These are phyloP conservation scores for Hypolimnas misippus DNA, from an alignment of 2,888 invertebrate species.

Conservation along the genomic window DNA sequence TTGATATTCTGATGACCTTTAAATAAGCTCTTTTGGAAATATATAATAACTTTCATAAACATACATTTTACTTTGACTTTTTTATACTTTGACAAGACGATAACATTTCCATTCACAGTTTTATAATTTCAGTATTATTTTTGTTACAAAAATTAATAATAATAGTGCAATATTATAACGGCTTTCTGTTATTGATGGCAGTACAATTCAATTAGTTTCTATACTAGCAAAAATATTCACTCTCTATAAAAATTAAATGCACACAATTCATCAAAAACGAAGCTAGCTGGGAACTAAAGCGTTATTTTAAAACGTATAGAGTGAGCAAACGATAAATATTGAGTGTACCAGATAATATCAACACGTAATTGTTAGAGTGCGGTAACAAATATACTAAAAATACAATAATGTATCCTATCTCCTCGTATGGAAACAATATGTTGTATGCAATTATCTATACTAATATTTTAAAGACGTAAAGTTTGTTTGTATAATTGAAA, in stretches of 20 bases:
- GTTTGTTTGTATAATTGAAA: too few species aligned
- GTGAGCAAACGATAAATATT: constrained; percentile 2
- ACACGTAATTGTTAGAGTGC: constrained; percentile 20
- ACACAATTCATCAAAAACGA: constrained; percentile 13
- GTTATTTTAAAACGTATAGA: constrained; percentile 6
- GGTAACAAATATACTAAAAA: constrained; percentile 17
- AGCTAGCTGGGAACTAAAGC: constrained; percentile 32
- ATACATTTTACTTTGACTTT: background rate
- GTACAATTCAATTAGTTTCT: constrained; percentile 28
- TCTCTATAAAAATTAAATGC: constrained; percentile 32
- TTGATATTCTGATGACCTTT: background rate
- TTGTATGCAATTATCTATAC: too few species aligned
- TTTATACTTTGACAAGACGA: too few species aligned
- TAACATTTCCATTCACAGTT: too few species aligned
- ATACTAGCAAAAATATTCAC: constrained; percentile 20
- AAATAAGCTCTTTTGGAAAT: background rate
- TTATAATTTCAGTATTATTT: background rate
- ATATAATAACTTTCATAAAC: background rate
- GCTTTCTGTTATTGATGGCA: constrained; percentile 12
- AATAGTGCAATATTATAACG: background rate
- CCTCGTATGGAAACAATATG: too few species aligned
- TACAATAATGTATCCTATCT: constrained; percentile 13
- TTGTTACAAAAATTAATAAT: background rate
- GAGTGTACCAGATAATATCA: constrained; percentile 8
- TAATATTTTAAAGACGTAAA: too few species aligned